Evolutionary conservation across 1,140 invertebrate genomes (phyloP).

Genomic region (Cydia pomonella): DNA sequence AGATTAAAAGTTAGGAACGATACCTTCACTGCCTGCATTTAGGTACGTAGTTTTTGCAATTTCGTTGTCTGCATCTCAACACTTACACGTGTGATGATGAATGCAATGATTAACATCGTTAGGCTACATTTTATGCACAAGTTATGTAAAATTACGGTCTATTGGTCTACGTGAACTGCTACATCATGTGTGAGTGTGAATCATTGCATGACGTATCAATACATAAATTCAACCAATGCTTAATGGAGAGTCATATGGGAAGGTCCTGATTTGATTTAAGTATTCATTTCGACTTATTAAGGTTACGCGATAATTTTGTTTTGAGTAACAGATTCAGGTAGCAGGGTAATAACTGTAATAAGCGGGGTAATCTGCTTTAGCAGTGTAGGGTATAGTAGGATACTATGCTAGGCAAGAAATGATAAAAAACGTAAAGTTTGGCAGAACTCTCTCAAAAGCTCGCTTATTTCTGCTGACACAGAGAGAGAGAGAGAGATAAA

Average conservation of each 20-base stretch:
- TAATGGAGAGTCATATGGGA: conserved; percentile 4
- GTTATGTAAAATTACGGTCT: conserved; percentile 2
- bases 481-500: background rate
- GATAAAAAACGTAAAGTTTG: background rate
- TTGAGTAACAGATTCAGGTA: too few species aligned
- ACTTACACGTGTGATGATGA: background rate
- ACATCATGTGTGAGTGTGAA: conserved; percentile 23
- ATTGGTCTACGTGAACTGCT: background rate
- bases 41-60: background rate
- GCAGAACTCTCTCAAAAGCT: background rate
- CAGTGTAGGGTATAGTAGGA: too few species aligned
- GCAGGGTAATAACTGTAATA: too few species aligned
- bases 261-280: background rate
- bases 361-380: too few species aligned
- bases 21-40: background rate
- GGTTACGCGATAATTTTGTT: background rate
- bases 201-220: background rate
- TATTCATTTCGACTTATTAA: background rate
- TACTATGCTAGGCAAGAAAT: background rate
- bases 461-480: background rate
- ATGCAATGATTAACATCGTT: conserved; percentile 1
- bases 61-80: background rate
- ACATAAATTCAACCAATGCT: conserved; percentile 12
- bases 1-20: background rate
- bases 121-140: conserved; percentile 5